A percentile compares a stretch with the other conserved stretches of the same genome.
These are phyloP conservation scores for Lasioglossum malachurum DNA, from an alignment of 2,888 invertebrate species.

Conservation along the genomic window DNA sequence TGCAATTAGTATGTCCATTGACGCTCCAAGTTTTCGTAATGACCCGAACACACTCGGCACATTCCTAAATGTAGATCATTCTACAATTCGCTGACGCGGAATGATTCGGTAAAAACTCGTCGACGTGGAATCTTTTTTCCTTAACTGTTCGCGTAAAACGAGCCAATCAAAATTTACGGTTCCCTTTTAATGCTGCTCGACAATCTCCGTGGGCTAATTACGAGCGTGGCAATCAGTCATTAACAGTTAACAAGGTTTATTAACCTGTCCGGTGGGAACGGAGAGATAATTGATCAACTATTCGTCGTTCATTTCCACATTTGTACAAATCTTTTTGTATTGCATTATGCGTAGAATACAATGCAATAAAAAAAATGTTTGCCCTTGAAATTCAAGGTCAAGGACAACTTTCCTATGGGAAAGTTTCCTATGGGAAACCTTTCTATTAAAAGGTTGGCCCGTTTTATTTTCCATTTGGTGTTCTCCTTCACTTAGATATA, in stretches of 20 bases:
- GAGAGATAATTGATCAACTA: neutral
- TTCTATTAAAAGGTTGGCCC: neutral
- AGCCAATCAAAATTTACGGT: neutral
- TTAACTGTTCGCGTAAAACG: neutral
- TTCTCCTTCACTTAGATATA: neutral
- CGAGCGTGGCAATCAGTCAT: neutral
- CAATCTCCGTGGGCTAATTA: neutral
- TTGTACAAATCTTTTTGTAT: no score
- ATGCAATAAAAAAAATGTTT: no score
- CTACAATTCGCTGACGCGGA: constrained; percentile 1
- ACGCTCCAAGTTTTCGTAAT: neutral
- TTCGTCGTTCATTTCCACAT: neutral
- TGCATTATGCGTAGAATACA: no score
- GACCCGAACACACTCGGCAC: neutral
- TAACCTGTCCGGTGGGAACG: neutral
- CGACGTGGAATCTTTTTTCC: neutral
- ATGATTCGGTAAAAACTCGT: neutral
- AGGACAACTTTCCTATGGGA: no score
- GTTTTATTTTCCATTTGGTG: neutral
- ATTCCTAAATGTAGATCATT: neutral
- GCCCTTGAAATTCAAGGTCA: no score
- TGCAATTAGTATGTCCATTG: neutral
- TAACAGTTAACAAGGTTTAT: neutral
- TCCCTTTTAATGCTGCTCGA: neutral
- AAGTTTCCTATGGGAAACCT: no score